Base-by-base conservation (phyloP, 1,140 invertebrate species). In the Eurosta solidaginis region DNA sequence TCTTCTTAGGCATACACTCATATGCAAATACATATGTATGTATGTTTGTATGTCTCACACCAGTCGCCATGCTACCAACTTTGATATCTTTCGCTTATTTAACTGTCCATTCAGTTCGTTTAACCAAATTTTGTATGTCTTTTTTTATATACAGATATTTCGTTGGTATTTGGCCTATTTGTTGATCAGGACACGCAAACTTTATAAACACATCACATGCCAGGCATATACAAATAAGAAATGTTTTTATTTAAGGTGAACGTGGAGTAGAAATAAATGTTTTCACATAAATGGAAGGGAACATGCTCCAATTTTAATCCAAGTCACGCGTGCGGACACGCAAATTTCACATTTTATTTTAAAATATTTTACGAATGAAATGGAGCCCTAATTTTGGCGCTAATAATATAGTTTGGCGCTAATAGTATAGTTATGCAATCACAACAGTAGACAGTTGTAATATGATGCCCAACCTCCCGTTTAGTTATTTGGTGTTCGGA, bases 91-190 rank as follows among this genome's bases (percentile, higher is more conserved):
- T 29, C 54, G 54, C 54, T 29, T 59, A 36, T 59, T 59, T 59
- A 33, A 59, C 29, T 59, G 27, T 59, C 54, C 54, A 54, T 59
- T 59, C 54, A 59, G 20, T 59, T 59, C 33, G 14, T 25, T 59
- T 59, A n/a, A 59, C 54, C 54, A 59, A 59, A 33, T 54, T 54
- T 54, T n/a, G n/a, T n/a, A n/a, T n/a, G n/a, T n/a, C n/a, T n/a
- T 29, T 12, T 7, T 54, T 54, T 25, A 22, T 54, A 10, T 12
- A 25, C 9, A 29, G 1, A 10, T 10, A 25, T 27, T 52, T 20
- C 12, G 12, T 63, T 12, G 29, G 0, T 5, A 33, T 22, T 25
- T 52, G 29, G 29, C 33, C 33, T 5, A 29, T 12, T 54, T 54
- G 20, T 54, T 59, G 29, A 59, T 59, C 29, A 59, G 54, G 54